Evolutionary conservation across 2,888 invertebrate genomes (phyloP).

Genomic region (Drosophila melanosoma): DNA sequence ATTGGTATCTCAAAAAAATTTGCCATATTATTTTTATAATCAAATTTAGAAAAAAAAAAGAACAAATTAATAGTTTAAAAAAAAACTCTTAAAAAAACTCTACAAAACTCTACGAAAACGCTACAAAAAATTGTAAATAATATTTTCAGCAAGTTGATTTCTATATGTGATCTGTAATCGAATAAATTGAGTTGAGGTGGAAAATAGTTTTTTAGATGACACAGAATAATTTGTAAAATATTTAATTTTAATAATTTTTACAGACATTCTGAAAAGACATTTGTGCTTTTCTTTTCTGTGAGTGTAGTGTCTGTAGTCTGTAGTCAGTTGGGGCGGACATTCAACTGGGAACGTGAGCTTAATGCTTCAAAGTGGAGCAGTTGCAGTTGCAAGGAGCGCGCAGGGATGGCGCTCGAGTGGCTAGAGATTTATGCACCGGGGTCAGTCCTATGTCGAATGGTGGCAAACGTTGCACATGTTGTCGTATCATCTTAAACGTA

Average conservation of each 20-base stretch:
- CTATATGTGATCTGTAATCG: neutral
- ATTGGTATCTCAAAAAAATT: too few species aligned
- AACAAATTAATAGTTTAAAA: neutral
- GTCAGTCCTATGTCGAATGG: conserved; percentile 50
- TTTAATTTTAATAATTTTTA: neutral
- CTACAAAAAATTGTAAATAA: neutral
- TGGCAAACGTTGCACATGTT: conserved; percentile 78
- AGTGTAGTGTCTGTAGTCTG: conserved; percentile 24
- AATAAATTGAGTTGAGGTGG: neutral
- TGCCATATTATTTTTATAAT: too few species aligned
- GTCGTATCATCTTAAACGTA: conserved; percentile 82
- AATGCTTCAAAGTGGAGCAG: conserved; percentile 58
- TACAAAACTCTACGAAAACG: neutral
- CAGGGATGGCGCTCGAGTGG: conserved; percentile 47
- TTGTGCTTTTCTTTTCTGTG: neutral
- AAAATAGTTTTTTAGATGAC: neutral
- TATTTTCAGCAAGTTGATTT: neutral
- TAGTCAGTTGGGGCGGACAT: conserved; percentile 37
- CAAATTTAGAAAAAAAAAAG: neutral
- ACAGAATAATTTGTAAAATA: neutral
- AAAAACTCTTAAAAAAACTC: too few species aligned
- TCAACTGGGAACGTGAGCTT: conserved; percentile 70
- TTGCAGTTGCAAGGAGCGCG: conserved; percentile 24
- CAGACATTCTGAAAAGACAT: neutral
- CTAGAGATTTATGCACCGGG: conserved; percentile 59